phyloP scores from a whole-genome alignment of 2,113 vertebrate genomes.

The Condylura cristata region DNA sequence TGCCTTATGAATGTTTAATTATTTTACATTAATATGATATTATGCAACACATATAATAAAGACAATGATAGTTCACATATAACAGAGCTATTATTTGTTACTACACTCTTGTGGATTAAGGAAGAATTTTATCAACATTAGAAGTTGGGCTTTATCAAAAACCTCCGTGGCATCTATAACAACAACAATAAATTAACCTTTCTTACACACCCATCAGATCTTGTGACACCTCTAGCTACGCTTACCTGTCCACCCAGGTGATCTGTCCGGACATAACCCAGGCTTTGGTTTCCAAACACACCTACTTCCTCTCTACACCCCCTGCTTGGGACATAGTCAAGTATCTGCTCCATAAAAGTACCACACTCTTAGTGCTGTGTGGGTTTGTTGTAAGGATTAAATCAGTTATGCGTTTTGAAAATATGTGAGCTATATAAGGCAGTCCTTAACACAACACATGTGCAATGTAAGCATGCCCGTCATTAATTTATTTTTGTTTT shows the following conservation, averaged over 20 bases:
- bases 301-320: neutral
- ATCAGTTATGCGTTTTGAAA: neutral
- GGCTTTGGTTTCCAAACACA: neutral
- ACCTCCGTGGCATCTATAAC: neutral
- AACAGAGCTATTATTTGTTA: neutral
- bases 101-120: neutral
- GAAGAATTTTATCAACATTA: neutral
- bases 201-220: neutral
- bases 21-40: neutral
- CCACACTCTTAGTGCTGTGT: neutral
- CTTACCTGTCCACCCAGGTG: neutral
- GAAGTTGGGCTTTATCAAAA: conserved; percentile 18
- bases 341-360: neutral
- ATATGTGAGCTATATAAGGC: neutral
- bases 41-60: neutral
- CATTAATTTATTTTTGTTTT: conserved; percentile 2
- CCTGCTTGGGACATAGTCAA: conserved; percentile 14
- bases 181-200: neutral
- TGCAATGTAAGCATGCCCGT: neutral
- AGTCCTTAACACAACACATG: neutral
- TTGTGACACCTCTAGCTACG: neutral
- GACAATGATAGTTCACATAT: neutral
- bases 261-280: neutral
- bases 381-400: neutral
- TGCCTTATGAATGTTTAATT: neutral